Evolutionary conservation across 2,113 vertebrate species (phyloP).

Genomic region (Pao palembangensis): DNA sequence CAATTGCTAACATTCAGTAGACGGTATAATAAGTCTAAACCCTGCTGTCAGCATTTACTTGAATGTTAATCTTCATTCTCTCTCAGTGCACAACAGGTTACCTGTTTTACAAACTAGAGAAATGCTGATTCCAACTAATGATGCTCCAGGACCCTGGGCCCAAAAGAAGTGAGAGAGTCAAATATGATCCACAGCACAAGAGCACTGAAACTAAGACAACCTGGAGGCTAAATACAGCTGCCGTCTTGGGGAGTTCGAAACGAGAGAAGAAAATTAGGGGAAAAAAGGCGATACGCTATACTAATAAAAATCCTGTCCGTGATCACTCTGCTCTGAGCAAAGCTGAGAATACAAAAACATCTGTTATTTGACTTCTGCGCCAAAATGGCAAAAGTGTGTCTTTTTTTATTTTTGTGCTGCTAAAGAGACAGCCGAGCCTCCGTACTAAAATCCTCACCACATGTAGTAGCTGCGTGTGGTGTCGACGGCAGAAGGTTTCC

Average conservation of each 20-base stretch:
- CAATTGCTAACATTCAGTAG: slow-evolving; percentile 85
- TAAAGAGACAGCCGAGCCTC: slow-evolving; percentile 76
- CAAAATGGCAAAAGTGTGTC: slow-evolving; percentile 80
- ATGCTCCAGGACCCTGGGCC: slow-evolving; percentile 55
- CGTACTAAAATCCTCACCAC: slow-evolving; percentile 83
- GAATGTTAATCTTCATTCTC: slow-evolving; percentile 70
- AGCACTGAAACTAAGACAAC: slow-evolving; percentile 77
- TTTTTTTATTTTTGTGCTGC: slow-evolving; percentile 61
- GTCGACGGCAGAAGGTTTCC: slow-evolving; percentile 90
- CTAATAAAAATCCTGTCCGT: slow-evolving; percentile 84
- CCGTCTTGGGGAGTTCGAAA: slow-evolving; percentile 75
- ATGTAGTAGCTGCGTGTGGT: slow-evolving; percentile 98
- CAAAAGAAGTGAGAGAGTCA: slow-evolving; percentile 63
- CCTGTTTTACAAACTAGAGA: slow-evolving; percentile 73
- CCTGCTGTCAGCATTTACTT: slow-evolving; percentile 69
- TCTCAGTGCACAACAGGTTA: slow-evolving; percentile 74
- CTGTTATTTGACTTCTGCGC: slow-evolving; percentile 81
- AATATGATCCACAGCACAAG: slow-evolving; percentile 76
- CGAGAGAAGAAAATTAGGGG: slow-evolving; percentile 41
- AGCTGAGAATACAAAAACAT: slow-evolving; percentile 83
- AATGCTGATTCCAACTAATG: slow-evolving; percentile 66
- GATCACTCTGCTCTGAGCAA: slow-evolving; percentile 82
- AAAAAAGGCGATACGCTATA: slow-evolving; percentile 85
- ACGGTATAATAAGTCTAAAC: slow-evolving; percentile 77
- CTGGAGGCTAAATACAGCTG: slow-evolving; percentile 82